Evolutionary conservation across 2,888 invertebrate genomes (phyloP).

Genomic region (Pharmacophagus antenor): DNA sequence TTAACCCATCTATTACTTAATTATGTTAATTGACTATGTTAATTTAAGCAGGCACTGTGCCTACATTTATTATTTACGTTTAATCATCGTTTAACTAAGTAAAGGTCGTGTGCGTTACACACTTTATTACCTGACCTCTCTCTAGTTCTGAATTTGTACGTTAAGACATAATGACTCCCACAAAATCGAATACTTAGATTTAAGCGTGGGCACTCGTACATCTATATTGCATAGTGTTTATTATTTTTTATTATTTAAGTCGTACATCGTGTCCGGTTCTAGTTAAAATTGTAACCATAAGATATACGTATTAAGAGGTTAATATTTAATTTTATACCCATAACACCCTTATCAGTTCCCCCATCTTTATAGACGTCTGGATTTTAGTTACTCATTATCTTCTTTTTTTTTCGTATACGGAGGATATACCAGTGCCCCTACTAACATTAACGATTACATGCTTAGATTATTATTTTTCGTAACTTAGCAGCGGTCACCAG

Average conservation of each 20-base stretch:
- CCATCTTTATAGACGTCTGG: too few species aligned
- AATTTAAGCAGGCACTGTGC: not conserved
- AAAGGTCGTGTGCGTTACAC: constrained; percentile 14
- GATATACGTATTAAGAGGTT: too few species aligned
- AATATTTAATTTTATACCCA: too few species aligned
- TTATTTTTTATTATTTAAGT: not conserved
- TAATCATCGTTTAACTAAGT: too few species aligned
- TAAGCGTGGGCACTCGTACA: constrained; percentile 1
- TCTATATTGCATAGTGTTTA: not conserved
- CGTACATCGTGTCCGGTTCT: too few species aligned
- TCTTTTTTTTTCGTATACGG: not conserved
- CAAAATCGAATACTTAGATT: constrained; percentile 1
- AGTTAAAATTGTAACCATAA: too few species aligned
- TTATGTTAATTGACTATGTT: not conserved
- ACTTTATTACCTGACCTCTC: constrained; percentile 34
- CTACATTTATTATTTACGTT: not conserved
- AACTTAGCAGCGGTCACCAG: not conserved
- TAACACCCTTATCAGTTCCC: too few species aligned
- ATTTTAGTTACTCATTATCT: too few species aligned
- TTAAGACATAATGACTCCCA: constrained; percentile 4
- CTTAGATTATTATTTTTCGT: not conserved
- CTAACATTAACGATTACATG: not conserved
- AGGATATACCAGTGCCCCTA: not conserved
- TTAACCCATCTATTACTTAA: too few species aligned
- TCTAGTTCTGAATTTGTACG: constrained; percentile 30